Conservation (phyloP, 2,113 vertebrate genomes). For the Pongo abelii region DNA sequence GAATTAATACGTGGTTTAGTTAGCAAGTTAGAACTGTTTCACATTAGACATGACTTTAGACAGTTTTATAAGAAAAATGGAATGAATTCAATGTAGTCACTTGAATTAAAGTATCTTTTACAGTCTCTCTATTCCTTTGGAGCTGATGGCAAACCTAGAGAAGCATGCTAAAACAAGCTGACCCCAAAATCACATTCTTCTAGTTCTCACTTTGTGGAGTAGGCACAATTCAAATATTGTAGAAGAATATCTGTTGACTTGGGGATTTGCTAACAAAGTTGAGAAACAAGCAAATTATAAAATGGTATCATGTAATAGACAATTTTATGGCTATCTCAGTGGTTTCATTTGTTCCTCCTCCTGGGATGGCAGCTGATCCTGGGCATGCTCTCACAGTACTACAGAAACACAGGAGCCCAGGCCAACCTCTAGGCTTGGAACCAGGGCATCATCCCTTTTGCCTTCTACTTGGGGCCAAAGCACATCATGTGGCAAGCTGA, state of each 20-base stretch:
- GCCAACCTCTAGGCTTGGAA: neutral
- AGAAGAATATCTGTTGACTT: neutral
- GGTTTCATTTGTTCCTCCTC: neutral
- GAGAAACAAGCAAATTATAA: neutral
- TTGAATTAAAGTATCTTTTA: conserved; percentile 81
- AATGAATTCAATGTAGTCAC: conserved; percentile 75
- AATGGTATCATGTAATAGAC: neutral
- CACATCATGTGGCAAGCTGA: neutral
- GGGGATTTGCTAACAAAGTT: neutral
- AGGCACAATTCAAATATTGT: conserved; percentile 44
- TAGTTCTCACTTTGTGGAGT: conserved; percentile 65
- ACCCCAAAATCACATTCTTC: conserved; percentile 81
- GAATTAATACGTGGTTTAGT: conserved; percentile 73
- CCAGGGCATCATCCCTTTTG: neutral
- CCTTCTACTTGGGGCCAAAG: neutral
- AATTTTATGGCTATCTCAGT: neutral
- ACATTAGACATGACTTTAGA: conserved; percentile 77
- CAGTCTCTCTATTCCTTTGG: conserved; percentile 73
- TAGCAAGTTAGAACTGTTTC: conserved; percentile 78
- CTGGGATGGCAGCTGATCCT: neutral
- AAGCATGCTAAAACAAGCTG: conserved; percentile 78
- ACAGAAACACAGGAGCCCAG: neutral
- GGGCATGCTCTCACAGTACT: neutral
- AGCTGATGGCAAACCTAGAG: conserved; percentile 77
- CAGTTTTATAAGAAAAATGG: conserved; percentile 79